These are phyloP conservation scores for Ficedula albicollis DNA, from an alignment of 2,797 vertebrate species.

Conservation along the genomic window DNA sequence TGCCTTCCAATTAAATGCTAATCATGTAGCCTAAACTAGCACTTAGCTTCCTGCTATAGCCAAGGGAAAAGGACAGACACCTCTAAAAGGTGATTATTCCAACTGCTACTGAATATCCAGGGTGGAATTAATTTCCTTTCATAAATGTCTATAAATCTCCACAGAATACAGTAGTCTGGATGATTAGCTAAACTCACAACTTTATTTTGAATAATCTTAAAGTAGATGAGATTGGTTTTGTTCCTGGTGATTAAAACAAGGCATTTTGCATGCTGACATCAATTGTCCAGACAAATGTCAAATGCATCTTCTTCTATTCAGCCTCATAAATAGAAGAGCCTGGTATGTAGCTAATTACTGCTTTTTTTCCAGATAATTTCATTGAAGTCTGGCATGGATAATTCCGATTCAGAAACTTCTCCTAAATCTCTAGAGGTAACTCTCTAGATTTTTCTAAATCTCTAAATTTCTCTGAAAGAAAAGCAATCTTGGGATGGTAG, in stretches of 20 bases:
- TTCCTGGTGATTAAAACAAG: not conserved
- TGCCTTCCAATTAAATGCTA: conserved; percentile 24
- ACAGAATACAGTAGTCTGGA: not conserved
- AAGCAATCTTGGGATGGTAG: not conserved
- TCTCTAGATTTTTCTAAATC: not conserved
- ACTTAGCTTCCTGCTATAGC: not conserved
- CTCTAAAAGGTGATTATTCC: conserved; percentile 11
- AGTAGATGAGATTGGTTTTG: not conserved
- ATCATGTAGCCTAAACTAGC: conserved; percentile 9
- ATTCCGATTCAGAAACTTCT: not conserved
- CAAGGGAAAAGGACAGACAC: not conserved
- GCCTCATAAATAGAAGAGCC: not conserved
- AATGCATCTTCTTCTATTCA: not conserved
- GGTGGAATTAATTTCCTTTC: not conserved
- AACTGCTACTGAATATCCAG: not conserved
- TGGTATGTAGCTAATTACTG: not conserved
- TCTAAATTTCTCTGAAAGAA: not conserved
- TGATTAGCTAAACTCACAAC: not conserved
- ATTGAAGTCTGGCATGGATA: not conserved
- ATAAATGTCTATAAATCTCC: not conserved
- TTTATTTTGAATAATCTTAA: not conserved
- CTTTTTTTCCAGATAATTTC: not conserved
- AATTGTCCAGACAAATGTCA: not conserved
- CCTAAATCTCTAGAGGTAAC: not conserved
- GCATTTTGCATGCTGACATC: not conserved